Percentiles rank a stretch among this genome's conserved stretches.
phyloP scores from a whole-genome alignment of 2,797 vertebrate genomes.

The Hoplostethus mediterraneus region DNA sequence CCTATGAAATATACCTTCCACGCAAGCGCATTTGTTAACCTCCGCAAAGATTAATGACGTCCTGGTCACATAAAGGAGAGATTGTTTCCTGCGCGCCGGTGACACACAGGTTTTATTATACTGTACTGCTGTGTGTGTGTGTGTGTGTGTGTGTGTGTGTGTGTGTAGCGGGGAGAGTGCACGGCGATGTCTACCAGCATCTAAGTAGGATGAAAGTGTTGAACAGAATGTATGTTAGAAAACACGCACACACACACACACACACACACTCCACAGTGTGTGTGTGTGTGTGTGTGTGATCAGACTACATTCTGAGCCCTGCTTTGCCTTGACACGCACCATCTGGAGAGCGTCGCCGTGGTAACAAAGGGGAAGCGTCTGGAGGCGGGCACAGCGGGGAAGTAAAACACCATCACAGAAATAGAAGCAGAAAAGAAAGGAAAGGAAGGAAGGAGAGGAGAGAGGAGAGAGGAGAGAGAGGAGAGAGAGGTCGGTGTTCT shows the following conservation, averaged over 20 bases:
- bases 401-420: slow-evolving; percentile 44
- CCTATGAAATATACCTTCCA: slow-evolving; percentile 83
- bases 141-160: slow-evolving; percentile 28
- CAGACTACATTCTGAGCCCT: slow-evolving; percentile 56
- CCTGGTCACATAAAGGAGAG: slow-evolving; percentile 78
- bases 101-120: slow-evolving; percentile 75
- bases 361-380: slow-evolving; percentile 76
- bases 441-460: neutral
- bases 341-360: slow-evolving; percentile 77
- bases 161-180: slow-evolving; percentile 33
- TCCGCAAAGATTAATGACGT: slow-evolving; percentile 81
- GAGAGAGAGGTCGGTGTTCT: slow-evolving; percentile 18
- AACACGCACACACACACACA: too few species aligned
- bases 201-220: slow-evolving; percentile 54
- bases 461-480: slow-evolving; percentile 6
- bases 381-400: slow-evolving; percentile 57
- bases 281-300: slow-evolving; percentile 41
- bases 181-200: slow-evolving; percentile 26
- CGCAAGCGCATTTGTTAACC: slow-evolving; percentile 82
- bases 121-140: slow-evolving; percentile 48
- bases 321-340: slow-evolving; percentile 70
- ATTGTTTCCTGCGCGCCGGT: slow-evolving; percentile 77
- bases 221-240: slow-evolving; percentile 53
- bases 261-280: too few species aligned
- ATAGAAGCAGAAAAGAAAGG: slow-evolving; percentile 39